phyloP scores from a whole-genome alignment of 2,888 invertebrate species.

The Cheilosia scutellata region DNA sequence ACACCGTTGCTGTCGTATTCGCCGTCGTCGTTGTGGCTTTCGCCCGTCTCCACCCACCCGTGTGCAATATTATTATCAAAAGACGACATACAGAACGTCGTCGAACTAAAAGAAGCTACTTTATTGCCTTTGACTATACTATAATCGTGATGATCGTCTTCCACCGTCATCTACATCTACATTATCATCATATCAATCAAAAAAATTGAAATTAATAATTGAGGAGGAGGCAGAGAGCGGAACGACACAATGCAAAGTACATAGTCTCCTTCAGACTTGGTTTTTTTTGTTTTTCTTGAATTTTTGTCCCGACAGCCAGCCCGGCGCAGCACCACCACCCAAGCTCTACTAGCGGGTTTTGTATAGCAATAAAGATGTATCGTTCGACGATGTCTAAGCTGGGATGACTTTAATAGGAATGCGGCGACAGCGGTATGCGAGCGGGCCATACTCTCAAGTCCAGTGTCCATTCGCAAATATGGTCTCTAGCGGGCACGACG shows the following conservation, averaged over 20 bases:
- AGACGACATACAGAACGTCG: conserved; percentile 61
- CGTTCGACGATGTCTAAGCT: conserved; percentile 46
- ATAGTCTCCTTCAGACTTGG: conserved; percentile 66
- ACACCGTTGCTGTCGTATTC: conserved; percentile 46
- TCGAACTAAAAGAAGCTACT: conserved; percentile 68
- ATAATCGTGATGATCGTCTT: conserved; percentile 63
- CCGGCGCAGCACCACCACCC: conserved; percentile 36
- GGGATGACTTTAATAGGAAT: conserved; percentile 61
- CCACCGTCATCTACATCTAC: conserved; percentile 59
- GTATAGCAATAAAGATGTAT: conserved; percentile 66
- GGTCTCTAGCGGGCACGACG: conserved; percentile 24
- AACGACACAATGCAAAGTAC: conserved; percentile 64
- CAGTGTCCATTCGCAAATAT: conserved; percentile 48
- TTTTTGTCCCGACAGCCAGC: conserved; percentile 51
- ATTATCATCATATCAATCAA: conserved; percentile 74
- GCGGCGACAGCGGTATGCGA: conserved; percentile 54
- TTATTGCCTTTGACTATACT: conserved; percentile 67
- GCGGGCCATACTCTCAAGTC: conserved; percentile 34
- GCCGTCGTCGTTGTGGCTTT: conserved; percentile 31
- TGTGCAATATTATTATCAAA: conserved; percentile 64
- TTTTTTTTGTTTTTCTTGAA: conserved; percentile 3
- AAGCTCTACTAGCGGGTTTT: conserved; percentile 48
- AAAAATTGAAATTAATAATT: conserved; percentile 76
- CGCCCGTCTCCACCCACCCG: conserved; percentile 27
- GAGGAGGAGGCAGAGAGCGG: conserved; percentile 63